Evolutionary conservation across 2,113 vertebrate genomes (phyloP).

Genomic region (Hemibagrus wyckioides): DNA sequence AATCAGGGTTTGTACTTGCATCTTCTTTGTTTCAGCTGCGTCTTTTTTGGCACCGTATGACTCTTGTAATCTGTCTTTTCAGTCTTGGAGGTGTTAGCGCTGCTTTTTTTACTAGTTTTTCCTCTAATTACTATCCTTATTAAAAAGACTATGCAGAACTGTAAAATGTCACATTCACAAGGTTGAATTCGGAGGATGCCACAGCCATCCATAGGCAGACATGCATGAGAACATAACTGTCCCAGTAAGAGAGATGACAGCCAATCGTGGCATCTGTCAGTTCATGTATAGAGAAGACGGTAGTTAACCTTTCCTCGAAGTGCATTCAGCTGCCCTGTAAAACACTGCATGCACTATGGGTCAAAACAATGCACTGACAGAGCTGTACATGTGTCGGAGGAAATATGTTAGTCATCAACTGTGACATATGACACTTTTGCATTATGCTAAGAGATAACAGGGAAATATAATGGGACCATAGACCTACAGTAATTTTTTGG

Average conservation of each 20-base stretch:
- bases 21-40: not conserved
- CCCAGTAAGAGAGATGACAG: not conserved
- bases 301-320: not conserved
- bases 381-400: not conserved
- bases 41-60: not conserved
- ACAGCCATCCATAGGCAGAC: not conserved
- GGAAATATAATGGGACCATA: not conserved
- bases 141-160: not conserved
- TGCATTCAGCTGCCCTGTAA: constrained; percentile 1
- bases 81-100: not conserved
- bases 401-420: not conserved
- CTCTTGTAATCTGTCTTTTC: not conserved
- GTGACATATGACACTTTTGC: not conserved
- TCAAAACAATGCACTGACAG: not conserved
- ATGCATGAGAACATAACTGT: not conserved
- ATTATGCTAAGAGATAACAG: not conserved
- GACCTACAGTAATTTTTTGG: not conserved
- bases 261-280: not conserved
- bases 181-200: not conserved
- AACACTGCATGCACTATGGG: not conserved
- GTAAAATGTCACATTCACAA: not conserved
- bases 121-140: not conserved
- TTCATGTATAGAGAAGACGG: not conserved
- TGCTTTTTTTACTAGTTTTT: not conserved
- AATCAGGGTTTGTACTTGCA: not conserved